phyloP scores from a whole-genome alignment of 2,797 vertebrate species.

The Benthosema pterotum region DNA sequence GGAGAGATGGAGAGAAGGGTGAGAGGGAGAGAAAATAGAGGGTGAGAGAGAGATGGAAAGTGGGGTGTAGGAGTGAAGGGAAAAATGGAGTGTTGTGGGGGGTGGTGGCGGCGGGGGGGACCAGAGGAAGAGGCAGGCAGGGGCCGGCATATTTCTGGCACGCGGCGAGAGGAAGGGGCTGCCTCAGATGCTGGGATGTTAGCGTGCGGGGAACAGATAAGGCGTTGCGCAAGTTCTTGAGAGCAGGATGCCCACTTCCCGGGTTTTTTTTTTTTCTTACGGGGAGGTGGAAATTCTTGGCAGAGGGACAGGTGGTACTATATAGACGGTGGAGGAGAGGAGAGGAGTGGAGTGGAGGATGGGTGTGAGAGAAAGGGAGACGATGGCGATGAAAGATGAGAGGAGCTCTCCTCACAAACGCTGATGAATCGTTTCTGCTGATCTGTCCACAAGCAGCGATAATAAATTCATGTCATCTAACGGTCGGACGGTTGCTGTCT shows the following conservation, averaged over 20 bases:
- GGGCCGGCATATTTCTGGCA: conserved; percentile 87
- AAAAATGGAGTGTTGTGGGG: conserved; percentile 20
- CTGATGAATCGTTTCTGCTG: conserved; percentile 88
- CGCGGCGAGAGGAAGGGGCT: conserved; percentile 70
- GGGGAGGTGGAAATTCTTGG: conserved; percentile 87
- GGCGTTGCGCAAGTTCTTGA: conserved; percentile 90
- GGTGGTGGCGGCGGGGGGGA: conserved; percentile 38
- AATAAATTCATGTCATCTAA: conserved; percentile 66
- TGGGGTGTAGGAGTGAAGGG: conserved; percentile 35
- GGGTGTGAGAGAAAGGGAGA: conserved; percentile 34
- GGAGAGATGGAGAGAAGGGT: conserved; percentile 18
- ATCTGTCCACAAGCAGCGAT: conserved; percentile 84
- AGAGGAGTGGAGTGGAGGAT: conserved; percentile 23
- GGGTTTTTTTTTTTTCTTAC: no score
- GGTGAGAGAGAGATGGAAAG: conserved; percentile 63
- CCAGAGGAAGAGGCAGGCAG: conserved; percentile 47
- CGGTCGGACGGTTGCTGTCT: conserved; percentile 26
- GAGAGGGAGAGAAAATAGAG: conserved; percentile 44
- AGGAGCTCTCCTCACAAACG: conserved; percentile 83
- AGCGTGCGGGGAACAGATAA: conserved; percentile 92
- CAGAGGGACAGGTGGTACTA: conserved; percentile 87
- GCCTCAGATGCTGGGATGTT: conserved; percentile 92
- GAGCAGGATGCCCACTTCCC: conserved; percentile 89
- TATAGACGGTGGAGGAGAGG: conserved; percentile 53
- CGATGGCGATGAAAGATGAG: conserved; percentile 65